phyloP scores from a whole-genome alignment of 2,888 invertebrate genomes.

The Gryllus longicercus region DNA sequence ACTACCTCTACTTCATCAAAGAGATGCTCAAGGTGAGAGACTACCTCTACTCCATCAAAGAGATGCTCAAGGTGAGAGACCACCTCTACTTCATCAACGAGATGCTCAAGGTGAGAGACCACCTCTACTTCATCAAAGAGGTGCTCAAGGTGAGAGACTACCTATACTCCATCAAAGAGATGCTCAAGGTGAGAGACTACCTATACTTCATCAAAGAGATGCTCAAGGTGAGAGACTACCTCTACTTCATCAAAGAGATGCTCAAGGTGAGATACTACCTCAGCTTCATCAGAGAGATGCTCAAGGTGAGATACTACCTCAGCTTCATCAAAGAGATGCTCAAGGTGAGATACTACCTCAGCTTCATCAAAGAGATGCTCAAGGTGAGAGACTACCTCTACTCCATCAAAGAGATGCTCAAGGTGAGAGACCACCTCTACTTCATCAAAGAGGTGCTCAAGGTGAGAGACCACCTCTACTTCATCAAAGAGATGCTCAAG shows the following conservation, averaged over 20 bases:
- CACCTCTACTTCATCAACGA: neutral
- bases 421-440: neutral
- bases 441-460: neutral
- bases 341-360: constrained; percentile 54
- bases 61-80: neutral
- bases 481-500: constrained; percentile 43
- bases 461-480: neutral
- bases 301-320: neutral
- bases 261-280: neutral
- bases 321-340: constrained; percentile 36
- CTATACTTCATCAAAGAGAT: neutral
- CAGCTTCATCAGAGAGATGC: too few relatives aligned
- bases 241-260: neutral
- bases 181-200: constrained; percentile 55
- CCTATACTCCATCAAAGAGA: neutral
- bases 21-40: constrained; percentile 54
- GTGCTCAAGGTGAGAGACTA: neutral
- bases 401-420: neutral
- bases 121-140: too few relatives aligned
- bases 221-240: neutral
- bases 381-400: neutral
- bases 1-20: neutral
- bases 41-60: constrained; percentile 36
- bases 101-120: neutral
- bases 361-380: neutral